phyloP scores from a whole-genome alignment of 2,797 vertebrate genomes.

The Masticophis lateralis region DNA sequence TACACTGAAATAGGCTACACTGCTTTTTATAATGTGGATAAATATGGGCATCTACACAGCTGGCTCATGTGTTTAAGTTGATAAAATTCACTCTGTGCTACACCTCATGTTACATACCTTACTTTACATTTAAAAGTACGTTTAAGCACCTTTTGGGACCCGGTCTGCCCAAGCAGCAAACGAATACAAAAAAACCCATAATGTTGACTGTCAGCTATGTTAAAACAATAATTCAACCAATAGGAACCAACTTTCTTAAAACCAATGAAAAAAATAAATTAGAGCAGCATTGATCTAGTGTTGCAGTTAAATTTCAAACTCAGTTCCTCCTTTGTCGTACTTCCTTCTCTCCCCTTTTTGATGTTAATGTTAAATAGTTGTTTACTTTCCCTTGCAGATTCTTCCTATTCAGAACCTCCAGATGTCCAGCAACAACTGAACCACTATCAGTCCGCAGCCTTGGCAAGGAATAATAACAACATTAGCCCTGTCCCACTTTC shows the following conservation, averaged over 20 bases:
- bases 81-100: neutral
- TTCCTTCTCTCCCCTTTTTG: neutral
- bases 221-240: neutral
- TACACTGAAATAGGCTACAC: neutral
- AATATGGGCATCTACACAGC: neutral
- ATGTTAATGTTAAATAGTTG: conserved; percentile 13
- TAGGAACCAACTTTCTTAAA: neutral
- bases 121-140: neutral
- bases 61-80: neutral
- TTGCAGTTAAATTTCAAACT: neutral
- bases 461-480: conserved; percentile 82
- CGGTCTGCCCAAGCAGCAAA: neutral
- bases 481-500: conserved; percentile 76
- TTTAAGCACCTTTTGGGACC: neutral
- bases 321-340: neutral
- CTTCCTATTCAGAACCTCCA: conserved; percentile 86
- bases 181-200: neutral
- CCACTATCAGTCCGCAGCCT: conserved; percentile 89
- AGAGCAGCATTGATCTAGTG: neutral
- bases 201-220: neutral
- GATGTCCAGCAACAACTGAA: conserved; percentile 94
- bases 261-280: neutral
- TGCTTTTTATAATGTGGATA: neutral
- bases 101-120: too few species aligned
- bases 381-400: conserved; percentile 72